These are phyloP conservation scores for Oryzias woworae DNA, from an alignment of 2,113 vertebrate genomes.

Conservation along the genomic window DNA sequence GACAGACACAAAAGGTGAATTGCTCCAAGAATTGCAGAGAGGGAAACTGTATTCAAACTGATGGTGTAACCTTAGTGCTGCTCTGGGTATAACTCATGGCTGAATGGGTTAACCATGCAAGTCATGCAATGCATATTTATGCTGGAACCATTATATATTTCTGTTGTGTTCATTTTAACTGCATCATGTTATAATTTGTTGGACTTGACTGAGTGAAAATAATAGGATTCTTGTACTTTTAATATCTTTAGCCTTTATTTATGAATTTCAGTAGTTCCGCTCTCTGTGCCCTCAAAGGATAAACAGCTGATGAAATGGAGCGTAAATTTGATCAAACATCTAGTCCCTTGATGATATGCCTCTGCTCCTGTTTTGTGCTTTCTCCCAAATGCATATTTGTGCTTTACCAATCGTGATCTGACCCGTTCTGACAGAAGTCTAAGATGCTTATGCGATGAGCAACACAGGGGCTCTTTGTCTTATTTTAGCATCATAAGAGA, in stretches of 20 bases:
- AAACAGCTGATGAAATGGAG: conserved; percentile 9
- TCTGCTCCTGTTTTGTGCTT: conserved; percentile 9
- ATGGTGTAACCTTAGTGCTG: conserved; percentile 6
- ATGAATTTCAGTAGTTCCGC: not conserved
- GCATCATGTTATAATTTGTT: too few species aligned
- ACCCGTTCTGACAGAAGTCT: conserved; percentile 17
- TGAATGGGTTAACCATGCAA: conserved; percentile 37
- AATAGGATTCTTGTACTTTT: not conserved
- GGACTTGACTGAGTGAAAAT: not conserved
- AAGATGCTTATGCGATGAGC: conserved; percentile 11
- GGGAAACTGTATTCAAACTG: not conserved
- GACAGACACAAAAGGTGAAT: too few species aligned
- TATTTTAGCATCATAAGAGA: conserved; percentile 25
- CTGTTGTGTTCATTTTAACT: too few species aligned
- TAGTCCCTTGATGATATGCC: conserved; percentile 1
- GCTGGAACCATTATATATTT: not conserved
- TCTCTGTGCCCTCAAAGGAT: conserved; percentile 8
- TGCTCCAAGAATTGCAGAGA: not conserved
- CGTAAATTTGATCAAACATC: conserved; percentile 3
- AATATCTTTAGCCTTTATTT: conserved; percentile 4
- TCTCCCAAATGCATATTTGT: conserved; percentile 13
- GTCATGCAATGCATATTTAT: conserved; percentile 19
- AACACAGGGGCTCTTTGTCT: conserved; percentile 1
- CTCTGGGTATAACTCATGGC: conserved; percentile 36
- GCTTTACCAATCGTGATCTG: conserved; percentile 1